Evolutionary conservation across 2,113 vertebrate genomes (phyloP), one percentile per base, ranked within the genome.

Genomic region (Psammodynastes pulverulentus): DNA sequence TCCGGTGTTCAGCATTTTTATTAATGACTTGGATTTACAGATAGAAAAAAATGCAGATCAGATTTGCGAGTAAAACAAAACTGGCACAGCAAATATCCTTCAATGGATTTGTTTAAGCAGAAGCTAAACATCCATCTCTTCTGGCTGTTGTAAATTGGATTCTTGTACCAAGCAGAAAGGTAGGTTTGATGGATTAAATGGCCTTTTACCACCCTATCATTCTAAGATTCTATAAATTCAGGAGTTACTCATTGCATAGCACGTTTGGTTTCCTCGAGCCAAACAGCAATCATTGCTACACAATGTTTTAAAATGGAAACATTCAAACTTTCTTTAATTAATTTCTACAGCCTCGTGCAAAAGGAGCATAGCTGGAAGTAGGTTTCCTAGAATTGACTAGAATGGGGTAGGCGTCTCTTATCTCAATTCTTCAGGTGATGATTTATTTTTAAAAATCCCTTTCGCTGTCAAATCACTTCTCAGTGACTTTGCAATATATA

Each of bases 261-360:
- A 46, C 87, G 58, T 95, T 93, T 86, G 94, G 84, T 91, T 29
- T 93, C 89, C 93, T 95, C 54, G 43, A 93, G 92, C 91, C 88
- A 94, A 95, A 93, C 53, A 94, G 56, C 92, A 92, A 62, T 90
- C 58, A 26, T 94, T 92, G 88, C 88, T 88, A 91, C 52, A 92
- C 52, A 92, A 62, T 92, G 79, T 91, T 95, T 95, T 87, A 84
- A 86, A 94, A 92, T 92, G 91, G 54, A 94, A 94, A 93, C 90
- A 67, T 79, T 91, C 54, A 43, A 52, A 43, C 45, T 90, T 94
- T 95, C 94, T 84, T 94, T 95, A 95, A 91, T 90, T 72, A 94
- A 89, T 86, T 49, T 92, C 84, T 87, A 3, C 67, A 90, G 39
- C 79, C 90, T 67, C 88, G n/a, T 90, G 91, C 51, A 15, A 19